Conservation (phyloP, 2,888 invertebrate species). For the Oscheius onirici region DNA sequence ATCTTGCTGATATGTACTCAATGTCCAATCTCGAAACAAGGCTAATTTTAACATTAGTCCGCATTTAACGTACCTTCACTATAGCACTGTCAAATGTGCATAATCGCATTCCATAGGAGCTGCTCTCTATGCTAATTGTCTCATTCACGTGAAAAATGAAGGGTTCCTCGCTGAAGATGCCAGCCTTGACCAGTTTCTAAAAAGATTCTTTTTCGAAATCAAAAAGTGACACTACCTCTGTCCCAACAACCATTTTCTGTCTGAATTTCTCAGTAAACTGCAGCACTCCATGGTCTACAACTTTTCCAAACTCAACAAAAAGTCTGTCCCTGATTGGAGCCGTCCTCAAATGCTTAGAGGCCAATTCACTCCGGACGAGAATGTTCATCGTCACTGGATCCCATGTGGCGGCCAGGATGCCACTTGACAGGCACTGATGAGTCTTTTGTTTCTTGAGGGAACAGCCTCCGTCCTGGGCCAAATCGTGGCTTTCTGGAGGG, state of each 20-base stretch:
- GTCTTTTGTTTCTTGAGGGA: conserved; percentile 33
- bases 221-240: conserved; percentile 34
- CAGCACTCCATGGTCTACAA: conserved; percentile 11
- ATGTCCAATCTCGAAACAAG: no score
- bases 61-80: conserved; percentile 39
- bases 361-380: conserved; percentile 35
- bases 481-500: conserved; percentile 43
- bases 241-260: conserved; percentile 44
- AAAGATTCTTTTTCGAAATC: neutral
- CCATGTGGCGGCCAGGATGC: conserved; percentile 55
- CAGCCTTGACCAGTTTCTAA: conserved; percentile 47
- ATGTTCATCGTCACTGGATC: conserved; percentile 50
- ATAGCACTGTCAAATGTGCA: conserved; percentile 54
- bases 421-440: conserved; percentile 42
- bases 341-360: conserved; percentile 36
- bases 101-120: conserved; percentile 55
- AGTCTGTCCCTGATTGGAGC: conserved; percentile 43
- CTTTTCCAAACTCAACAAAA: conserved; percentile 49
- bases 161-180: conserved; percentile 51
- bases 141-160: conserved; percentile 57
- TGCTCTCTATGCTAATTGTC: conserved; percentile 45
- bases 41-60: no score
- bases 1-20: no score
- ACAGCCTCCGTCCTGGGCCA: conserved; percentile 42
- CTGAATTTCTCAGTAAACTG: conserved; percentile 29